Evolutionary conservation across 2,113 vertebrate genomes (phyloP).

Genomic region (Sinocyclocheilus anophthalmus): DNA sequence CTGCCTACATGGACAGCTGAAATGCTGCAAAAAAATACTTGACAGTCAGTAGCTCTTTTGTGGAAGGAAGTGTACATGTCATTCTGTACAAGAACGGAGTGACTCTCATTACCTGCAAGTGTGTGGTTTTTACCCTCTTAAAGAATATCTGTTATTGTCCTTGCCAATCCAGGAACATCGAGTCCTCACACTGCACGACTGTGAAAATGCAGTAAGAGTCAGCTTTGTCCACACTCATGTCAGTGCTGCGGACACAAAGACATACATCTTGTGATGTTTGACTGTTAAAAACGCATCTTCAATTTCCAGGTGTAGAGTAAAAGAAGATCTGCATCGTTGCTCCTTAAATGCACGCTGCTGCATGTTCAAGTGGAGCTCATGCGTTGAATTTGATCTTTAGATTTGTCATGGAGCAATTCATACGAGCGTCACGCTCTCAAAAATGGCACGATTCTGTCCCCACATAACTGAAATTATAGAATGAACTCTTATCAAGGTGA

Average conservation of each 20-base stretch:
- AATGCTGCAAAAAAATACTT: not conserved
- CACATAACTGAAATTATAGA: not conserved
- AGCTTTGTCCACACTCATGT: not conserved
- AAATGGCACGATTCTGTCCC: not conserved
- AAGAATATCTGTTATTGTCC: not conserved
- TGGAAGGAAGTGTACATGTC: not conserved
- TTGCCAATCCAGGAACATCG: slow-evolving; percentile 13
- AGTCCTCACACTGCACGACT: not conserved
- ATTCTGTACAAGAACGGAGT: not conserved
- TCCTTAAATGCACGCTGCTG: not conserved
- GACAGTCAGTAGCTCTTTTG: not conserved
- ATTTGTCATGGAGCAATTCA: slow-evolving; percentile 25
- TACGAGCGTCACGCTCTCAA: not conserved
- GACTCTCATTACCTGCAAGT: slow-evolving; percentile 55
- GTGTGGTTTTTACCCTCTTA: slow-evolving; percentile 47
- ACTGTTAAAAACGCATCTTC: not conserved
- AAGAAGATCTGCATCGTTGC: not conserved
- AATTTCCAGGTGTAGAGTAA: not conserved
- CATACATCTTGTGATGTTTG: not conserved
- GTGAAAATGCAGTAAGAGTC: not conserved
- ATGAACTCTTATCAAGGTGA: not conserved
- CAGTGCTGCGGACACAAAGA: not conserved
- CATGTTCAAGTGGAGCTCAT: not conserved
- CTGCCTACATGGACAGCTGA: not conserved
- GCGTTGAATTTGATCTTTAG: not conserved